These are phyloP conservation scores for Kryphioiulus occultus DNA, from an alignment of 2,888 invertebrate species.

Conservation along the genomic window DNA sequence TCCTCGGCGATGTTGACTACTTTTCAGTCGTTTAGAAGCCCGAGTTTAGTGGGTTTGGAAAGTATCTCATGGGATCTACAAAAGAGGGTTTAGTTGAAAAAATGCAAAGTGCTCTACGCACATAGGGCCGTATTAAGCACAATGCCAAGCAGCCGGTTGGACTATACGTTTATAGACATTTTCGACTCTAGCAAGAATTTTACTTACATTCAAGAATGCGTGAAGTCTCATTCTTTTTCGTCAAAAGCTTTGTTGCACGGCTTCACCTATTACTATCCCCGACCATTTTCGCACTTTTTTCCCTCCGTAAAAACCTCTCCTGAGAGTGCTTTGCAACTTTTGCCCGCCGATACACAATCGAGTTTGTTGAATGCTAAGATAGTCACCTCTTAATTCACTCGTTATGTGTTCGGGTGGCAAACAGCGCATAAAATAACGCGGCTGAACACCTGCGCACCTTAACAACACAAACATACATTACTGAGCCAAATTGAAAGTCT, in stretches of 20 bases:
- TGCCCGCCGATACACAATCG: neutral
- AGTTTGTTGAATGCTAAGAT: neutral
- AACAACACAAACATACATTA: too few species aligned
- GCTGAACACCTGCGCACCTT: neutral
- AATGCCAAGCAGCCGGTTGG: neutral
- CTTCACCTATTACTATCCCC: neutral
- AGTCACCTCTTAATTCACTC: conserved; percentile 3
- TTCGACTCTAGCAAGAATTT: neutral
- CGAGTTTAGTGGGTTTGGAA: neutral
- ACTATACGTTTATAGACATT: neutral
- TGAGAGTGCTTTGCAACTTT: neutral
- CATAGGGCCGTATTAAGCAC: neutral
- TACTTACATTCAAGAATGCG: neutral
- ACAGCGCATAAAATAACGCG: neutral
- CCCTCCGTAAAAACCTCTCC: neutral
- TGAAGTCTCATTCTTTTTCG: neutral
- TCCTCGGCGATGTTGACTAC: neutral
- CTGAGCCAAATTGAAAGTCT: too few species aligned
- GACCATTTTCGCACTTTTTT: neutral
- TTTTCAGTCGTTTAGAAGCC: neutral
- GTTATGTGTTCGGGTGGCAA: neutral
- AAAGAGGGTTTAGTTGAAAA: neutral
- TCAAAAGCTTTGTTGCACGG: neutral
- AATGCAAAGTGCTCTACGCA: neutral
- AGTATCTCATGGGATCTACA: neutral